phyloP scores from a whole-genome alignment of 2,888 invertebrate species.

The Leptinotarsa haldemani region DNA sequence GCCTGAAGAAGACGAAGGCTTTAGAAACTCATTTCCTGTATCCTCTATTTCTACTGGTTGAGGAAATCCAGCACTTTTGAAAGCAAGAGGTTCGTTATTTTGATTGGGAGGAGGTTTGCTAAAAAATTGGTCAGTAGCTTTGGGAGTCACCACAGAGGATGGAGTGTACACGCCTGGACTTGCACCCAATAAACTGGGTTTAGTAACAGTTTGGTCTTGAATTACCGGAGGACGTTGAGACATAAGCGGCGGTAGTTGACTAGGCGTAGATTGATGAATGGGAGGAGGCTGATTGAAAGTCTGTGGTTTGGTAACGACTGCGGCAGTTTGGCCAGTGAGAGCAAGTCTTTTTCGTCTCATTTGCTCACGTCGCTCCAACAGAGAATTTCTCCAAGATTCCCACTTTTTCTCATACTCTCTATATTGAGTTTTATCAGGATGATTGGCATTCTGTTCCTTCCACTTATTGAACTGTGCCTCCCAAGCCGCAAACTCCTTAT shows the following conservation, averaged over 20 bases:
- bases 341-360: slow-evolving; percentile 77
- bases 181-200: slow-evolving; percentile 36
- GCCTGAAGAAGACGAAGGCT: slow-evolving; percentile 58
- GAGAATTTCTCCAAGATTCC: slow-evolving; percentile 83
- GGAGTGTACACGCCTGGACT: slow-evolving; percentile 16
- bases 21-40: slow-evolving; percentile 45
- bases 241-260: slow-evolving; percentile 19
- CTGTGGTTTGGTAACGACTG: slow-evolving; percentile 21
- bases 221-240: slow-evolving; percentile 15
- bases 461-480: slow-evolving; percentile 92
- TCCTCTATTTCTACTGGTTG: slow-evolving; percentile 36
- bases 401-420: slow-evolving; percentile 89
- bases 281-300: slow-evolving; percentile 19
- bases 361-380: slow-evolving; percentile 83
- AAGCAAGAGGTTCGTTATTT: slow-evolving; percentile 58
- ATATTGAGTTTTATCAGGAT: slow-evolving; percentile 90
- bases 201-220: slow-evolving; percentile 3
- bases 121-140: slow-evolving; percentile 25
- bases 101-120: slow-evolving; percentile 56
- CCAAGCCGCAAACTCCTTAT: slow-evolving; percentile 91
- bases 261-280: slow-evolving; percentile 8
- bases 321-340: slow-evolving; percentile 42
- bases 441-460: slow-evolving; percentile 91
- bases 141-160: slow-evolving; percentile 23
- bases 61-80: slow-evolving; percentile 47